Evolutionary conservation across 2,797 vertebrate genomes (phyloP).

Genomic region (Lagocephalus sceleratus): DNA sequence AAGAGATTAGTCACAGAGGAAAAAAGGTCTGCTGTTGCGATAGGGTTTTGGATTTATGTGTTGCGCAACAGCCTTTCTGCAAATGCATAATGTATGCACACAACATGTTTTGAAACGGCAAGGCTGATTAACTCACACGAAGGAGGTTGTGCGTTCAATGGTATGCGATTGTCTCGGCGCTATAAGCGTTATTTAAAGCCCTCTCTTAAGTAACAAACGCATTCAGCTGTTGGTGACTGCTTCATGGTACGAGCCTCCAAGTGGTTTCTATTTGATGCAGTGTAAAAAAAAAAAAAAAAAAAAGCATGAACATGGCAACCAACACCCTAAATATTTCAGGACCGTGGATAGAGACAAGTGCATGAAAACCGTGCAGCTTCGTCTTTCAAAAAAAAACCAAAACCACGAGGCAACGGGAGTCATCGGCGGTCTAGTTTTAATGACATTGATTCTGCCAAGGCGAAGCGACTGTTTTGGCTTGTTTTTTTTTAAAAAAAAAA

Average conservation of each 20-base stretch:
- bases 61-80: constrained; percentile 37
- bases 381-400: background rate
- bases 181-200: no score
- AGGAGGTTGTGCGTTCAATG: no score
- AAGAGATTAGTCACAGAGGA: constrained; percentile 38
- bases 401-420: no score
- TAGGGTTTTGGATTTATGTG: constrained; percentile 16
- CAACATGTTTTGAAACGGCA: background rate
- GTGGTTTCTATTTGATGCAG: background rate
- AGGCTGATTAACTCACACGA: background rate
- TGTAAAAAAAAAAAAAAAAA: background rate
- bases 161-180: no score
- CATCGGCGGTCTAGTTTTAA: no score
- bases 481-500: no score
- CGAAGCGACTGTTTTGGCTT: no score
- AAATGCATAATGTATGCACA: constrained; percentile 15
- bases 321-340: background rate
- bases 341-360: background rate
- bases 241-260: background rate
- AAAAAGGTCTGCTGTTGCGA: constrained; percentile 42
- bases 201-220: background rate
- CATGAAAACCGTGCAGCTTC: background rate
- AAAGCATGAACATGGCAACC: background rate
- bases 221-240: background rate
- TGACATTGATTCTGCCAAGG: no score